phyloP scores from a whole-genome alignment of 2,888 invertebrate genomes.

The Calliphora vomitoria region DNA sequence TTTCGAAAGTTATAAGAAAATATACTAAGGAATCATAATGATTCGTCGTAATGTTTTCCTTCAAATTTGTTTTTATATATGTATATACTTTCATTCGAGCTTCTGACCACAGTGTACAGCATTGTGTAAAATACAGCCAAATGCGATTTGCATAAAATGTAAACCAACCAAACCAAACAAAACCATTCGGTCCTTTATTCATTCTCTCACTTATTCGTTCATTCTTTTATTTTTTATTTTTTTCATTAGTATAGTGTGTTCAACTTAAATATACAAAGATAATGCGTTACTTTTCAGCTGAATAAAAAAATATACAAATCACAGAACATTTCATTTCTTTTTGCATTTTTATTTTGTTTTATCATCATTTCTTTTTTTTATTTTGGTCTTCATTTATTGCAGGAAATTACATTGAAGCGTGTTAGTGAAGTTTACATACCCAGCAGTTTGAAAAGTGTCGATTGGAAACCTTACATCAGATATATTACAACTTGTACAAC shows the following conservation, averaged over 20 bases:
- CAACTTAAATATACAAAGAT: constrained; percentile 14
- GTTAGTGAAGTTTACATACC: constrained; percentile 34
- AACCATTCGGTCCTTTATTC: constrained; percentile 13
- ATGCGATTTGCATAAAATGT: constrained; percentile 37
- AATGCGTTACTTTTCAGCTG: constrained; percentile 30
- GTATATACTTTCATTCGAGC: rapidly evolving
- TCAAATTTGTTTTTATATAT: background rate
- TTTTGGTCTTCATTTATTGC: constrained; percentile 47
- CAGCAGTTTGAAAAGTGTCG: background rate
- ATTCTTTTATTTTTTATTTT: no score
- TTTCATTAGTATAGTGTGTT: background rate
- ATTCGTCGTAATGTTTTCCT: no score
- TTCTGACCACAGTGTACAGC: background rate
- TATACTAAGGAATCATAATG: no score
- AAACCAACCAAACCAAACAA: constrained; percentile 7
- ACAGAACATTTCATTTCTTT: background rate
- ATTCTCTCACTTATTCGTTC: background rate
- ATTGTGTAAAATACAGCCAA: background rate
- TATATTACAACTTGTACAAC: no score
- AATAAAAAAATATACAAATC: constrained; percentile 13
- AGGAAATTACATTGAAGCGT: constrained; percentile 62
- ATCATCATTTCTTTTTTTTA: background rate
- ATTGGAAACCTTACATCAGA: no score
- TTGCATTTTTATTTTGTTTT: background rate
- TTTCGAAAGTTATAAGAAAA: no score